A percentile compares a stretch with the other conserved stretches of the same genome.
Conservation (phyloP, 2,888 invertebrate genomes). For the Orthosia gothica region DNA sequence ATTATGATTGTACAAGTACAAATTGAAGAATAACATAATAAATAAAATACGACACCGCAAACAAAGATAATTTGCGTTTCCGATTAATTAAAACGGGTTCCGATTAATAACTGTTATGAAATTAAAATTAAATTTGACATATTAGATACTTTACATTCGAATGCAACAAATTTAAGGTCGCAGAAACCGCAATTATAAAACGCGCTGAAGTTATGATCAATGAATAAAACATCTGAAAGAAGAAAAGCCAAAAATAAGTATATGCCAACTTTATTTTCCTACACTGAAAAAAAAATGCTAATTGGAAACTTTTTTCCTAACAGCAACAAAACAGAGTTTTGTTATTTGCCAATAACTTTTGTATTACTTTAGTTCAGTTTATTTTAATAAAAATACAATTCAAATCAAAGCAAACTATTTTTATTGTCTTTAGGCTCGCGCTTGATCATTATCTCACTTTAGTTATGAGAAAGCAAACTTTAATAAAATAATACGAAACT, state of each 20-base stretch:
- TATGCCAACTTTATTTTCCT: neutral
- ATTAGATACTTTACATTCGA: neutral
- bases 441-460: no score
- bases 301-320: no score
- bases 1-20: slow-evolving; percentile 8
- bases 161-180: neutral
- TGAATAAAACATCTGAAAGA: slow-evolving; percentile 25
- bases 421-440: no score
- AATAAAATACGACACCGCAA: neutral
- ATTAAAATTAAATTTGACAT: neutral
- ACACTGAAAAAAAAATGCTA: no score
- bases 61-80: neutral
- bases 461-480: no score
- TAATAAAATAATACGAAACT: no score
- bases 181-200: neutral
- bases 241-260: neutral
- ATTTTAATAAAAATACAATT: no score
- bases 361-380: no score
- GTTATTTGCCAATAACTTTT: no score
- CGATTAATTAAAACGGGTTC: no score
- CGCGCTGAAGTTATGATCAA: slow-evolving; percentile 7
- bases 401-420: no score
- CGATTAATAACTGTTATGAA: neutral
- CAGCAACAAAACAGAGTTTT: no score
- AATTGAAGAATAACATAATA: neutral